phyloP scores from a whole-genome alignment of 2,888 invertebrate genomes.

The Andrena fulva region DNA sequence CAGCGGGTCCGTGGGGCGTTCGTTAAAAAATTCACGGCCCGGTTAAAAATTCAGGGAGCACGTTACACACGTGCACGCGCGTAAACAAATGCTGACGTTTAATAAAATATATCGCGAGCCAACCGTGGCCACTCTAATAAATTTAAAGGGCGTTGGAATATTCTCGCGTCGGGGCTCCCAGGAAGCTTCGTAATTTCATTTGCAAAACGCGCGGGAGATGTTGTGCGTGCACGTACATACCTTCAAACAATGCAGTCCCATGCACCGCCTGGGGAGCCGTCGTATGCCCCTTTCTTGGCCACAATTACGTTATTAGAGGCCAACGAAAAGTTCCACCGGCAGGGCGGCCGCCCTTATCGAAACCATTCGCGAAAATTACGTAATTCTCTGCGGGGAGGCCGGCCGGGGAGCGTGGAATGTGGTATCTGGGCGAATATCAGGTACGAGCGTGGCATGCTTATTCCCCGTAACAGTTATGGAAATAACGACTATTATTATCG shows the following conservation, averaged over 20 bases:
- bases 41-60: background rate
- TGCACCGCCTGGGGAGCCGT: background rate
- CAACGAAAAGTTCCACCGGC: background rate
- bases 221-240: background rate
- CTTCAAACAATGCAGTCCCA: background rate
- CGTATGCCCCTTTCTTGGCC: background rate
- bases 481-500: conserved; percentile 50
- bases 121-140: conserved; percentile 1
- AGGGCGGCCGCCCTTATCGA: background rate
- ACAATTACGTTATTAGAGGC: background rate
- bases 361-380: conserved; percentile 34
- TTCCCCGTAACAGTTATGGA: conserved; percentile 50
- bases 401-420: background rate
- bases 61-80: background rate
- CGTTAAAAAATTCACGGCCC: conserved; percentile 7
- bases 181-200: background rate
- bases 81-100: conserved; percentile 5
- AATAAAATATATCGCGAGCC: conserved; percentile 14
- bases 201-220: background rate
- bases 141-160: conserved; percentile 11
- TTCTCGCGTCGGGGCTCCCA: background rate
- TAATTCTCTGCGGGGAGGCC: conserved; percentile 13
- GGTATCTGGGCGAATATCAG: conserved; percentile 32
- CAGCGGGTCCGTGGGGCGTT: background rate
- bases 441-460: conserved; percentile 34